Base-by-base conservation (phyloP, 2,797 vertebrate genomes). In the Phylloscopus collybita region DNA sequence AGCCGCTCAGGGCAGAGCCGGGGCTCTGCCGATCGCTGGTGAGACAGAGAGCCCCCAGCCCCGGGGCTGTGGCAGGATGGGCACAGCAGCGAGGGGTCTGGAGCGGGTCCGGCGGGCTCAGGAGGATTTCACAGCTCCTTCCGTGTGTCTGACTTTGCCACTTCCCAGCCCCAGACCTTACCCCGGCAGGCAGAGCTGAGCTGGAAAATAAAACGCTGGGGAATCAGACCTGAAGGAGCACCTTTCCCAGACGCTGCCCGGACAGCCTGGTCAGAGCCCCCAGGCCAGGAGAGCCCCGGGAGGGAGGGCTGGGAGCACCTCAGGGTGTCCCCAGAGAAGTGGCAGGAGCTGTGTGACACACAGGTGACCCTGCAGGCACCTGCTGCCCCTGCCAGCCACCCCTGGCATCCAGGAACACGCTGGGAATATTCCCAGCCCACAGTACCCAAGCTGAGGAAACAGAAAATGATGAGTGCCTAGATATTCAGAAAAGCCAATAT, bases 341-440 rank as follows among this genome's bases (percentile, higher is more conserved):
- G 30, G 25, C 29, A 4, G 6, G 45, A 20, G 2, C 1, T 27
- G 40, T 6, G 57, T 10, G 50, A 20, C 54, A 3, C 0, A 0
- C 16, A 81, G 78, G 70, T 40, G 40, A 40, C 40, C 15, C 40
- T 40, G 40, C 40, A 84, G 78, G 70, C 29, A 49, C n/a, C 51
- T 75, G 73, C 40, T 74, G 85, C 73, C 44, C 2, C 1, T 12
- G 4, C 34, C 51, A 54, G 71, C 79, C 6, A 1, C 5, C 53
- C 13, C 13, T n/a, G 71, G 34, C 10, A 85, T 15, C 56, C 84
- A 60, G 4, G 9, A 54, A 27, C 6, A 40, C 26, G 5, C 34
- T 5, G 50, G 34, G 59, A 86, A 32, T 76, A 75, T 44, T 73
- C 78, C 74, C 64, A 76, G 65, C 49, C 22, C 32, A 42, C 20